These are phyloP conservation scores for Schrankia costaestrigalis DNA, from an alignment of 2,888 invertebrate species.

Conservation along the genomic window DNA sequence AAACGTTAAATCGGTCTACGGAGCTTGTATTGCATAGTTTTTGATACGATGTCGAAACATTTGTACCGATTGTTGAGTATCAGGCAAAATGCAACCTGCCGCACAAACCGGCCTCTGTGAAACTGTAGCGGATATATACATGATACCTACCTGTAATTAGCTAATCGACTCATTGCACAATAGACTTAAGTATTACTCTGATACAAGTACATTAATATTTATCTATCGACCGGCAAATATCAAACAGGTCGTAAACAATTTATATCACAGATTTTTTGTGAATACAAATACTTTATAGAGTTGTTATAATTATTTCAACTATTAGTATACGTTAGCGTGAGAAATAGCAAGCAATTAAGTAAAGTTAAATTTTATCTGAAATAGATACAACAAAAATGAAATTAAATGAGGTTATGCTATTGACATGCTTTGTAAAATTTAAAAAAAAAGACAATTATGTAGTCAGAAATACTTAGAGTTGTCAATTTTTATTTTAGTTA, in stretches of 20 bases:
- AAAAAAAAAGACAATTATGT: background rate
- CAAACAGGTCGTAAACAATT: no score
- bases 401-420: constrained; percentile 1
- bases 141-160: constrained; percentile 42
- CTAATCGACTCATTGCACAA: constrained; percentile 49
- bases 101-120: constrained; percentile 12
- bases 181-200: no score
- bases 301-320: constrained; percentile 29
- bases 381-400: background rate
- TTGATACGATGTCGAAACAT: constrained; percentile 18
- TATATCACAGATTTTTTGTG: no score
- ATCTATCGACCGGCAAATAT: no score
- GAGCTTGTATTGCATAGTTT: constrained; percentile 17
- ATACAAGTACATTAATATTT: no score
- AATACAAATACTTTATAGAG: no score
- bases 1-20: no score
- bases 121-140: constrained; percentile 21
- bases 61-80: constrained; percentile 16
- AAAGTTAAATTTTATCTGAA: background rate
- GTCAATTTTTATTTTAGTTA: constrained; percentile 17
- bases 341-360: constrained; percentile 14
- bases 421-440: constrained; percentile 1
- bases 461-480: constrained; percentile 3
- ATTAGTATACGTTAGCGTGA: constrained; percentile 30
- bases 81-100: constrained; percentile 2